Evolutionary conservation across 2,113 vertebrate species (phyloP).

Genomic region (Aplodontia rufa): DNA sequence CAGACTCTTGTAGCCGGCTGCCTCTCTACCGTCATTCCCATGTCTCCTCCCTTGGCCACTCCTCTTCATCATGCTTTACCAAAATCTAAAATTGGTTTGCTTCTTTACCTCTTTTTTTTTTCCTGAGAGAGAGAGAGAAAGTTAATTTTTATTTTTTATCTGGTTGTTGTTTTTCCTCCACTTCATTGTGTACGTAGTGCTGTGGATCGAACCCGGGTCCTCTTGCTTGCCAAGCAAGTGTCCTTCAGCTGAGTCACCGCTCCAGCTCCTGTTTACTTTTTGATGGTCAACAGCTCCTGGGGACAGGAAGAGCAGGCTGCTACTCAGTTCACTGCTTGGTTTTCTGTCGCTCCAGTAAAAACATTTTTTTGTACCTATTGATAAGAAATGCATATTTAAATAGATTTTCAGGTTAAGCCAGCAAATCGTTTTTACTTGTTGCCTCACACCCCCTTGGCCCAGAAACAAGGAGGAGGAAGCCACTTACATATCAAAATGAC

Average conservation of each 20-base stretch:
- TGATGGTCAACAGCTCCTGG: neutral
- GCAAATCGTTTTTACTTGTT: neutral
- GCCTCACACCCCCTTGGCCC: neutral
- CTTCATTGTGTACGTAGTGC: too few relatives aligned
- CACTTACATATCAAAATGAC: neutral
- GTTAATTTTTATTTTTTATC: too few relatives aligned
- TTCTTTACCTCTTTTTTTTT: too few relatives aligned
- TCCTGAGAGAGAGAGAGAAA: too few relatives aligned
- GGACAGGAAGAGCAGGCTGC: neutral
- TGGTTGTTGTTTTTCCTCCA: too few relatives aligned
- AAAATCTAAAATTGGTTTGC: neutral
- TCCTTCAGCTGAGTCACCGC: too few relatives aligned
- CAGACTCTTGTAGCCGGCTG: neutral
- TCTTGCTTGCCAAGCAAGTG: too few relatives aligned
- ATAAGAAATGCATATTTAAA: neutral
- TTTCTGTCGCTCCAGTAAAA: neutral
- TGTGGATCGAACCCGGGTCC: too few relatives aligned
- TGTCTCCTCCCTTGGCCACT: neutral
- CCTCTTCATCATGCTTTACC: neutral
- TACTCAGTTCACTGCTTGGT: neutral
- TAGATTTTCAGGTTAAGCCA: neutral
- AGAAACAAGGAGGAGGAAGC: conserved; percentile 31
- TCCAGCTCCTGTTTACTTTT: too few relatives aligned
- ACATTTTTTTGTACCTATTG: neutral
- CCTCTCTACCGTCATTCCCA: neutral